phyloP scores from a whole-genome alignment of 2,888 invertebrate species.

The Choreutis nemorana region DNA sequence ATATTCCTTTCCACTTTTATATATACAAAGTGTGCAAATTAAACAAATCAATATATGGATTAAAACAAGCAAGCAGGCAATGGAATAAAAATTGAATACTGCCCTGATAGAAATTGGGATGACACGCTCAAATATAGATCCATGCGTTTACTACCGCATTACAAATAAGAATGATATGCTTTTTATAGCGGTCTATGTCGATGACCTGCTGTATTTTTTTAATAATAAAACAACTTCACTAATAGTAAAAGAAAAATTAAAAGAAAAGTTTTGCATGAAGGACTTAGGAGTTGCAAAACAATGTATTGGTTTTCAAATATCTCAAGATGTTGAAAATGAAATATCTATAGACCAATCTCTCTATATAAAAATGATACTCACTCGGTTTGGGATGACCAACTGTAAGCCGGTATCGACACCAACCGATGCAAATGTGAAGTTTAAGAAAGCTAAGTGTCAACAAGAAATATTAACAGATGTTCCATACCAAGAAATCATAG shows the following conservation, averaged over 20 bases:
- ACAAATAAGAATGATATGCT: conserved; percentile 2
- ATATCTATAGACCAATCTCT: conserved; percentile 13
- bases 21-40: conserved; percentile 14
- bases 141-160: conserved; percentile 7
- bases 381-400: conserved; percentile 12
- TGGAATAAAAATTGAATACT: conserved; percentile 14
- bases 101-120: conserved; percentile 8
- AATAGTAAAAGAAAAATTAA: conserved; percentile 9
- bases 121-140: conserved; percentile 11
- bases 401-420: conserved; percentile 14
- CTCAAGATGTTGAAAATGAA: conserved; percentile 4
- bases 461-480: no score
- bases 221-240: background rate
- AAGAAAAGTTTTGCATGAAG: conserved; percentile 8
- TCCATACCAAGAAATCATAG: conserved; percentile 14
- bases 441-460: no score
- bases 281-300: conserved; percentile 9
- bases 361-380: conserved; percentile 13
- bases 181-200: conserved; percentile 13
- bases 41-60: conserved; percentile 13
- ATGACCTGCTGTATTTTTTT: conserved; percentile 10
- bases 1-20: no score
- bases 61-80: conserved; percentile 15
- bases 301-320: conserved; percentile 10
- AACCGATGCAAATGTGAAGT: conserved; percentile 12